Base-by-base conservation (phyloP, 2,113 vertebrate species). In the Malurus cyaneus region DNA sequence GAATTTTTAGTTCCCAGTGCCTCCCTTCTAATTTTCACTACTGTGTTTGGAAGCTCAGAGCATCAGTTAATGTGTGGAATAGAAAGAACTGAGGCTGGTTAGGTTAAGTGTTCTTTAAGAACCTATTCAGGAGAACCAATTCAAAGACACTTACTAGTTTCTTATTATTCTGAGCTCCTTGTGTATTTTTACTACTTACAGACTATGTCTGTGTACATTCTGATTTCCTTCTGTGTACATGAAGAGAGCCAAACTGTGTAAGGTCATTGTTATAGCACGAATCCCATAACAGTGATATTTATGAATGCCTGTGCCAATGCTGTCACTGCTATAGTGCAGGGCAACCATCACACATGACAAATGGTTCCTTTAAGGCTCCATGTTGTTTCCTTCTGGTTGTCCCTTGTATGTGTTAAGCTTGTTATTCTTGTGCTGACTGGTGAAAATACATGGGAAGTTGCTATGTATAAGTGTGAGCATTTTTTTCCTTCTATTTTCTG, bases 211-310 rank as follows among this genome's bases (percentile, higher is more conserved):
- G 7, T 89, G 24, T 65, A 29, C 8, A 56, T 78, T 59, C 14
- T 54, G 31, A n/a, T 85, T 84, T 84, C 19, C 12, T 66, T 80
- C 49, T 82, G 15, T 69, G 18, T 64, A 71, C 44, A 64, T 41
- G 20, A 67, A 57, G 69, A 66, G n/a, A 49, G 9, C 24, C 8
- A 24, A 49, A 1, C 28, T 73, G 11, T 80, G 44, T 46, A 53
- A 49, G 39, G 60, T 77, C 2, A 1, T 53, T 44, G 8, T 56
- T 84, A 71, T 7, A 19, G 26, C 23, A 2, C 0, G 3, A 72
- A 36, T 71, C 53, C 46, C 16, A 3, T 61, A 39, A 67, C 25
- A 36, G 1, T 42, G 66, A 15, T 36, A 18, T 49, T 82, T 90
- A 26, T 5, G 6, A 79, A 60, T 90, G 56, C 21, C 44, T 67